Evolutionary conservation across 1,140 invertebrate genomes (phyloP), one percentile per base, ranked within the genome.

Genomic region (Asbolus verrucosus): DNA sequence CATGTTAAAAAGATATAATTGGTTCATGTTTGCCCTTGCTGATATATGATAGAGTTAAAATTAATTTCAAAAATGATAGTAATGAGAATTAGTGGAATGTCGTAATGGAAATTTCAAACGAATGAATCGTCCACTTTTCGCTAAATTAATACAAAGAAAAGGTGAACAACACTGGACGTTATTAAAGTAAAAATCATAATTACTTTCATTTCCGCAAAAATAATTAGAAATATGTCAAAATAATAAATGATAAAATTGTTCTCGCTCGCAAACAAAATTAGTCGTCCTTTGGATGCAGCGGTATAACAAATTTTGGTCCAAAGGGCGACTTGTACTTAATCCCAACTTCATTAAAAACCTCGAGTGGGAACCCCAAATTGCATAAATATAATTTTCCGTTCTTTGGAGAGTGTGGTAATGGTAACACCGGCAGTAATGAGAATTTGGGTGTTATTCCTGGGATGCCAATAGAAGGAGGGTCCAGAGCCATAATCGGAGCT

Each of bases 251-350:
- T 27, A 27, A 46, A 46, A n/a, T 6, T 19, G 14, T 16, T 46
- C 16, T 1, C 15, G 6, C 21, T 6, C 27, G 9, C 24, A 14
- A 24, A 43, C 15, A 43, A 16, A 5, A 14, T 24, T 27, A 65
- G 30, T 65, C 62, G 46, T 76, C 69, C 69, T 87, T 87, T 70
- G 86, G 85, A 85, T 95, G 90, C 71, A 96, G 86, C 69, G 94
- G 89, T 83, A 96, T 93, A 74, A 94, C 88, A 83, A 94, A 92
- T 82, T 94, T 92, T 36, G 93, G 90, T 69, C 93, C 93, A 83
- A 96, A 97, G 3, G 94, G 94, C 65, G 94, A 93, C 75, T 87
- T 87, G 81, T 96, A 97, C 27, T 86, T 87, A 67, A 96, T 91
- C 36, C 90, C 90, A 73, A 91, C 86, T 73, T 92, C 88, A 43